Evolutionary conservation across 2,888 invertebrate genomes (phyloP).

Genomic region (Brachynemurus nebulosus): DNA sequence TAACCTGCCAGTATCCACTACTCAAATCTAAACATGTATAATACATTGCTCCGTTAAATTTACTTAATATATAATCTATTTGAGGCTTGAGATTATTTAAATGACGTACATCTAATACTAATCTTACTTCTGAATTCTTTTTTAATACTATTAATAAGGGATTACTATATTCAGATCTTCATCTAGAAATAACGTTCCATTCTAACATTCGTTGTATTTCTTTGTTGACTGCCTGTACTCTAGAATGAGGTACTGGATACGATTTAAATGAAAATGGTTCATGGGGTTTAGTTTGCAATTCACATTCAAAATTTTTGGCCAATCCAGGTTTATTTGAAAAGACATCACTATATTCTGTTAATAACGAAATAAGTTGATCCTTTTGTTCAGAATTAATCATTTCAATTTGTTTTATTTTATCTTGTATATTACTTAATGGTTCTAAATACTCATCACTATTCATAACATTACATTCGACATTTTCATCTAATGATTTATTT

Average conservation of each 20-base stretch:
- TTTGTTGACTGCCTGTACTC: too few species aligned
- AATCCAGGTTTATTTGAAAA: background rate
- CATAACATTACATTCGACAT: background rate
- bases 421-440: background rate
- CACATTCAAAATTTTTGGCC: background rate
- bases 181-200: conserved; percentile 8
- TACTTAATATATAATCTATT: conserved; percentile 3
- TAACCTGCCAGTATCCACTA: conserved; percentile 8
- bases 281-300: background rate
- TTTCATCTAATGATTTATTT: background rate
- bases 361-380: too few species aligned
- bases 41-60: conserved; percentile 3
- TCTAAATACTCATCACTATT: background rate
- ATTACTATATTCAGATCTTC: conserved; percentile 7
- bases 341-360: background rate
- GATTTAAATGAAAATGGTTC: background rate
- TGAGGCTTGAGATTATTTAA: conserved; percentile 6
- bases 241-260: conserved; percentile 8
- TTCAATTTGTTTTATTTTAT: background rate
- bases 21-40: conserved; percentile 6
- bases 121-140: conserved; percentile 7
- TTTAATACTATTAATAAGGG: conserved; percentile 8
- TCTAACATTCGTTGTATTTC: conserved; percentile 8
- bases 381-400: too few species aligned
- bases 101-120: conserved; percentile 7